A percentile compares a stretch with the other conserved stretches of the same genome.
Evolutionary conservation across 1,140 invertebrate species (phyloP).

Genomic region (Eumeta japonica): DNA sequence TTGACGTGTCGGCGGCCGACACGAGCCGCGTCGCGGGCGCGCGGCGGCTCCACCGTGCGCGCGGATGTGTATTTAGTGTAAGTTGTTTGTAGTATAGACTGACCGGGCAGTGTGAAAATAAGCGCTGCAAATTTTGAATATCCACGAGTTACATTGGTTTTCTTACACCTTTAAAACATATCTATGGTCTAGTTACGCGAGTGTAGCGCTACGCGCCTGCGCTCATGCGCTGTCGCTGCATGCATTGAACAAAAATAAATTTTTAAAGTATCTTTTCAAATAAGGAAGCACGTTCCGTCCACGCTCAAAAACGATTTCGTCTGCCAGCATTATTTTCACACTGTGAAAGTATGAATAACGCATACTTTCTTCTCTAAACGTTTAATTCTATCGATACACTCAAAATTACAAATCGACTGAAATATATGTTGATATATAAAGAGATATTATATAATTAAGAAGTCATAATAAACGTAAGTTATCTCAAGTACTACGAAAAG

Average conservation of each 20-base stretch:
- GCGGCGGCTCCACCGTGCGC: constrained; percentile 22
- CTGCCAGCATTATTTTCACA: constrained; percentile 41
- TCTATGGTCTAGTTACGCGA: no score
- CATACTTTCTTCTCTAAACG: no score
- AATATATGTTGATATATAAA: constrained; percentile 43
- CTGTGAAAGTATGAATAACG: no score
- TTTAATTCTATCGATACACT: no score
- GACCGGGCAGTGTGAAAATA: constrained; percentile 39
- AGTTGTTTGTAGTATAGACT: constrained; percentile 54
- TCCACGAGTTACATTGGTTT: no score
- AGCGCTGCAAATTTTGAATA: constrained; percentile 22
- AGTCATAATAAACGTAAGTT: constrained; percentile 50
- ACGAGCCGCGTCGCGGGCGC: neutral
- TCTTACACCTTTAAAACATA: no score
- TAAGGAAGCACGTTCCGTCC: no score
- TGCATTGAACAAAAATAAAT: no score
- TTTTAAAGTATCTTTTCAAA: no score
- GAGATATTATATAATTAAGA: constrained; percentile 32
- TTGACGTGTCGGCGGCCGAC: constrained; percentile 12
- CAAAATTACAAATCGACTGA: constrained; percentile 51
- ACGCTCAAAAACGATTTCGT: no score
- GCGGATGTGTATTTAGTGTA: constrained; percentile 25
- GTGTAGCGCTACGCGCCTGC: no score
- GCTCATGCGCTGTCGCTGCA: no score
- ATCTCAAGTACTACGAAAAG: constrained; percentile 55